Conservation (phyloP, 2,797 vertebrate species). For the Coilia nasus region DNA sequence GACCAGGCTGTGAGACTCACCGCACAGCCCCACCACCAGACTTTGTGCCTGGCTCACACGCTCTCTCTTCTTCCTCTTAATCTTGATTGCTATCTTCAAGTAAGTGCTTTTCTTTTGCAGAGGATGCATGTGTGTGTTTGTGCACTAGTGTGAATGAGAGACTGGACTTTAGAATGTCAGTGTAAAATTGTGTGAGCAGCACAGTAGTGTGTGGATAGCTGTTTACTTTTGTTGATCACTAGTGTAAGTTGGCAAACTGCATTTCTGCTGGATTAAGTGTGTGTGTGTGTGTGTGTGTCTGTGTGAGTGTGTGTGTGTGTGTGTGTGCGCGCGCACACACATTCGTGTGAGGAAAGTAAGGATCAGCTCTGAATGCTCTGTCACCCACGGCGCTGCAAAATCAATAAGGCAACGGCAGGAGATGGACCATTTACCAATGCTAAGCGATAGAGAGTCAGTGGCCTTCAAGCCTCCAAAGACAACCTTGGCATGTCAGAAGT, state of each 20-base stretch:
- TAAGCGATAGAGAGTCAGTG: conserved; percentile 60
- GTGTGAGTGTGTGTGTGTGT: conserved; percentile 21
- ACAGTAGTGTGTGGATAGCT: neutral
- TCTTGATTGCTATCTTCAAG: conserved; percentile 7
- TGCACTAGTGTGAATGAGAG: neutral
- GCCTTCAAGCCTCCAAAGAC: conserved; percentile 58
- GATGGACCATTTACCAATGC: conserved; percentile 64
- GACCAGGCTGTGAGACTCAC: conserved; percentile 4
- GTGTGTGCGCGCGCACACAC: conserved; percentile 36
- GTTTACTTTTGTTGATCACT: conserved; percentile 1
- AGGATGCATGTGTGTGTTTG: neutral
- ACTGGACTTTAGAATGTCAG: neutral
- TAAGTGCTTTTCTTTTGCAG: neutral
- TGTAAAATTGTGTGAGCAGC: neutral
- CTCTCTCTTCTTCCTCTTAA: neutral
- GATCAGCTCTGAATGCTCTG: conserved; percentile 33
- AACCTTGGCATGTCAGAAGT: neutral
- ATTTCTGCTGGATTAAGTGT: neutral
- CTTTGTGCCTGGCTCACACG: neutral
- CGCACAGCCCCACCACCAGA: neutral
- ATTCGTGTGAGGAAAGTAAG: conserved; percentile 13
- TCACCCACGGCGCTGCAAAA: conserved; percentile 61
- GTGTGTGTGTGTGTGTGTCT: conserved; percentile 42
- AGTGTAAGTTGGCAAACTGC: neutral
- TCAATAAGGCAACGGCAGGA: conserved; percentile 64